phyloP scores from a whole-genome alignment of 2,888 invertebrate genomes.

The Tiphia femorata region DNA sequence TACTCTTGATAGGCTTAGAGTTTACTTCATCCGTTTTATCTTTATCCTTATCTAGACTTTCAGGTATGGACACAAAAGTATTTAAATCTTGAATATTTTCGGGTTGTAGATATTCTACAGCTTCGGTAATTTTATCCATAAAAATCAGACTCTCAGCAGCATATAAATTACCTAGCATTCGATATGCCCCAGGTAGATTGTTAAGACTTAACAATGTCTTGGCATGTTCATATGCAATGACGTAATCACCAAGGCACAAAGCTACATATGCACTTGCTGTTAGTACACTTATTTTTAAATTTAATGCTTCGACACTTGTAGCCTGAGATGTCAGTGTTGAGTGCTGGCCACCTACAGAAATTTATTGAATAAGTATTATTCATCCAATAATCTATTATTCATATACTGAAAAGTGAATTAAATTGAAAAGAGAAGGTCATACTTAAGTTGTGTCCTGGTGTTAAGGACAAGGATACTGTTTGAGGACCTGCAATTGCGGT shows the following conservation, averaged over 20 bases:
- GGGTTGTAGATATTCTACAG: conserved; percentile 85
- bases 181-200: conserved; percentile 79
- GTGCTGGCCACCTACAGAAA: conserved; percentile 40
- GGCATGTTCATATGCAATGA: conserved; percentile 83
- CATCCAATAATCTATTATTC: too few species aligned
- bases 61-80: conserved; percentile 63
- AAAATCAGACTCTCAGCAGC: conserved; percentile 89
- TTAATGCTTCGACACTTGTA: conserved; percentile 53
- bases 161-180: conserved; percentile 87
- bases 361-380: too few species aligned
- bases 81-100: conserved; percentile 76
- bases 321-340: conserved; percentile 46
- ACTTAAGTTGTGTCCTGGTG: conserved; percentile 44
- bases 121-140: conserved; percentile 85
- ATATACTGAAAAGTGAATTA: too few species aligned
- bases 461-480: conserved; percentile 49
- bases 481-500: conserved; percentile 44
- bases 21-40: conserved; percentile 67
- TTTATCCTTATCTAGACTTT: conserved; percentile 64
- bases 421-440: conserved; percentile 10
- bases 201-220: conserved; percentile 81
- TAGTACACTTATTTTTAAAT: conserved; percentile 74
- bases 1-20: conserved; percentile 54
- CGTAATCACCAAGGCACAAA: conserved; percentile 86
- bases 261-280: conserved; percentile 88